Evolutionary conservation across 2,797 vertebrate species (phyloP).

Genomic region (Nasua narica): DNA sequence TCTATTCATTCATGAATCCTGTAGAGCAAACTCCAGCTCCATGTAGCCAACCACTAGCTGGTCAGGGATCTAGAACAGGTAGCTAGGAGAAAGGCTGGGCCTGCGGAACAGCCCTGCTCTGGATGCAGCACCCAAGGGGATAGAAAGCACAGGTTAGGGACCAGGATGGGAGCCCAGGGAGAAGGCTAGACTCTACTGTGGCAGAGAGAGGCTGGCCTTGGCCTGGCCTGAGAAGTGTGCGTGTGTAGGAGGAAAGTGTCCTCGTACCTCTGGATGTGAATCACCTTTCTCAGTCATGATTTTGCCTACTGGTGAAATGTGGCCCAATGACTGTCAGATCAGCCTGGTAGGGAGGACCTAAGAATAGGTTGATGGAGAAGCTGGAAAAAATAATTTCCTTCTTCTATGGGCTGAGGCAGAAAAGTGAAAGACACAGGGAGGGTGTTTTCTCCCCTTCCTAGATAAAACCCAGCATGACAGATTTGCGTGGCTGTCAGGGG

Average conservation of each 20-base stretch:
- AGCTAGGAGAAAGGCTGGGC: background rate
- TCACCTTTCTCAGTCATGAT: background rate
- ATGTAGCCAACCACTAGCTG: background rate
- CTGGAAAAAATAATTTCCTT: background rate
- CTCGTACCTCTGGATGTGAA: background rate
- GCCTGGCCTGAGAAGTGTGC: background rate
- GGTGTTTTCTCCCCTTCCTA: background rate
- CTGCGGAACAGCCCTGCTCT: background rate
- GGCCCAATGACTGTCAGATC: background rate
- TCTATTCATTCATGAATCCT: background rate
- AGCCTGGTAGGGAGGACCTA: background rate
- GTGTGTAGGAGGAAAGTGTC: background rate
- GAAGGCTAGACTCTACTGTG: too few relatives aligned
- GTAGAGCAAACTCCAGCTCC: background rate
- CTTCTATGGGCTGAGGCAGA: background rate
- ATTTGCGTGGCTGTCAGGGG: background rate
- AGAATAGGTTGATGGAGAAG: background rate
- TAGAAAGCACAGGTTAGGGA: background rate
- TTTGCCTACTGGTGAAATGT: background rate
- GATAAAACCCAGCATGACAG: background rate
- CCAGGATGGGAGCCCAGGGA: background rate
- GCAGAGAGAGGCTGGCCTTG: background rate
- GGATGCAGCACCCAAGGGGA: too few relatives aligned
- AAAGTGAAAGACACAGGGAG: background rate
- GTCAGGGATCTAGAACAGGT: background rate